These are phyloP conservation scores for Epinotia nisella DNA, from an alignment of 2,888 invertebrate genomes.

Conservation along the genomic window DNA sequence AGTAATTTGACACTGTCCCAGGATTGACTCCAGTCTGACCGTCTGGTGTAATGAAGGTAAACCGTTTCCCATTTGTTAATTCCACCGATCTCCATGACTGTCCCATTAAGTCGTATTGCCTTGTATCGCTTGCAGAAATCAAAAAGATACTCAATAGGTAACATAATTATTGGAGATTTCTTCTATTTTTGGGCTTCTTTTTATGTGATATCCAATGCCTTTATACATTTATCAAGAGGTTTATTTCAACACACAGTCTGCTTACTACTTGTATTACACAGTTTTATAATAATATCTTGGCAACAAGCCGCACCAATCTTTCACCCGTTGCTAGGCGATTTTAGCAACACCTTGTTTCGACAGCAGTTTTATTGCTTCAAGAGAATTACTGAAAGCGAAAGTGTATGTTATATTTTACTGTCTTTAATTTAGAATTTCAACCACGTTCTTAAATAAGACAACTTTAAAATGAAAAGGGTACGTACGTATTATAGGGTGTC, in stretches of 20 bases:
- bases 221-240: background rate
- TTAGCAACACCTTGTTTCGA: too few species aligned
- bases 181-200: background rate
- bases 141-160: conserved; percentile 13
- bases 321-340: background rate
- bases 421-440: conserved; percentile 2
- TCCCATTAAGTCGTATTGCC: conserved; percentile 11
- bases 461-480: conserved; percentile 19
- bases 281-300: background rate
- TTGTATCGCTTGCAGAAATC: conserved; percentile 29
- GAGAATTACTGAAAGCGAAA: too few species aligned
- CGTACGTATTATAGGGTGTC: conserved; percentile 11
- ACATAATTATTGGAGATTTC: conserved; percentile 10
- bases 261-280: background rate
- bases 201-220: background rate
- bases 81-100: background rate
- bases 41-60: conserved; percentile 22
- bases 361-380: too few species aligned
- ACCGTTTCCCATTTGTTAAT: conserved; percentile 32
- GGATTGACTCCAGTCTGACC: background rate
- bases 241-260: background rate
- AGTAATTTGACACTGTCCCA: background rate
- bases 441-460: conserved; percentile 9
- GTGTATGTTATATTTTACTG: background rate
- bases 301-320: background rate